Percentiles rank a stretch among this genome's conserved stretches.
These are phyloP conservation scores for Vidua chalybeata DNA, from an alignment of 2,113 vertebrate species.

Conservation along the genomic window DNA sequence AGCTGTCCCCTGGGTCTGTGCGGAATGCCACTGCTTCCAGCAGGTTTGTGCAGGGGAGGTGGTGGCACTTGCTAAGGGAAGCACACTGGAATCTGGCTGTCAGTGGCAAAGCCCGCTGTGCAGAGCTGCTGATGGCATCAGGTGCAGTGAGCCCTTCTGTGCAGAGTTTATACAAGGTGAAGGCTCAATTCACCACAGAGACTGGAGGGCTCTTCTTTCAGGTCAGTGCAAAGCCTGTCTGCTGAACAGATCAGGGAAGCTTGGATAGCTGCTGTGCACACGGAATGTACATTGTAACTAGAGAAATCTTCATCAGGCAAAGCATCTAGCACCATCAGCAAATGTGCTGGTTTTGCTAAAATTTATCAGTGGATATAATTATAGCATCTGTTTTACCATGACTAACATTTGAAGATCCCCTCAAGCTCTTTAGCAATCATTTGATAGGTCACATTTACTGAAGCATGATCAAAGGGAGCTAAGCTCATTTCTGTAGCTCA, in stretches of 20 bases:
- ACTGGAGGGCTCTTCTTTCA: not conserved
- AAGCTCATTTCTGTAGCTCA: not conserved
- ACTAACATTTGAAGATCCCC: slow-evolving; percentile 32
- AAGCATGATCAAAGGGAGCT: not conserved
- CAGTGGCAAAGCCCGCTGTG: not conserved
- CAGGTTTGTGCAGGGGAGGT: fast-evolving
- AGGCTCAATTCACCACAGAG: not conserved
- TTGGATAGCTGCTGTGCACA: fast-evolving
- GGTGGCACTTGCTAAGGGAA: not conserved
- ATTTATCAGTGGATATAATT: slow-evolving; percentile 41
- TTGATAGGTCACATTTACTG: not conserved
- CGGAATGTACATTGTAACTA: not conserved
- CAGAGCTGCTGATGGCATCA: not conserved
- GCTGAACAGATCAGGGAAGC: not conserved
- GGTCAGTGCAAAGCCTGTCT: not conserved
- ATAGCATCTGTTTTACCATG: slow-evolving; percentile 4
- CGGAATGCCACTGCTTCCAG: not conserved
- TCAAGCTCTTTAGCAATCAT: not conserved
- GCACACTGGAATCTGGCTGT: fast-evolving
- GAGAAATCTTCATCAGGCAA: not conserved
- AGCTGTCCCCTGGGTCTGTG: not conserved
- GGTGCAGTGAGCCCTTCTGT: not conserved
- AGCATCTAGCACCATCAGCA: not conserved
- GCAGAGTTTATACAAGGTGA: not conserved
- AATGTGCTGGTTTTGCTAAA: not conserved